These are phyloP conservation scores for Sibirionetta formosa DNA, from an alignment of 2,797 vertebrate genomes.

Conservation along the genomic window DNA sequence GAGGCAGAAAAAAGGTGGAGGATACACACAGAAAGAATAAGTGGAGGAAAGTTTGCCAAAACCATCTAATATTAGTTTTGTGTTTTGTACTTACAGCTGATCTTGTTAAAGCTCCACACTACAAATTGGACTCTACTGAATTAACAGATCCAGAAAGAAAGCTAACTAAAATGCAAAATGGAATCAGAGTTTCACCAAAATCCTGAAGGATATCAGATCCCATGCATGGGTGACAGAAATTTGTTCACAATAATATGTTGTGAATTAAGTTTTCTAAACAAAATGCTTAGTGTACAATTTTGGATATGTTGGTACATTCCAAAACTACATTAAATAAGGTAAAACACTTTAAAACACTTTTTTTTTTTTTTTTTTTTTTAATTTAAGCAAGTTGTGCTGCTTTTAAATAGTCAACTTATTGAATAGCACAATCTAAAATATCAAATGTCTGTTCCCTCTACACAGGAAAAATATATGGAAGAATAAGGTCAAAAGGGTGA, in stretches of 20 bases:
- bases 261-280: not conserved
- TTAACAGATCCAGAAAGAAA: not conserved
- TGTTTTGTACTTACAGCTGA: not conserved
- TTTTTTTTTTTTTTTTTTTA: not conserved
- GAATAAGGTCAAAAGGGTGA: not conserved
- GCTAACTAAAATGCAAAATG: not conserved
- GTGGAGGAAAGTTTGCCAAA: not conserved
- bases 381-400: not conserved
- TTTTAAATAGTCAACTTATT: not conserved
- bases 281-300: not conserved
- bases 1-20: not conserved
- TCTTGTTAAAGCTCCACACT: not conserved
- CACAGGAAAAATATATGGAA: not conserved
- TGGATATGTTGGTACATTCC: not conserved
- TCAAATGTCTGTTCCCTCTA: not conserved
- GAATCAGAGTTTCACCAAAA: conserved; percentile 11
- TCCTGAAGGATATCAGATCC: not conserved
- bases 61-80: not conserved
- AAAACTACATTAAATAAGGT: not conserved
- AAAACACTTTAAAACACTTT: not conserved
- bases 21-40: not conserved
- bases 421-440: not conserved
- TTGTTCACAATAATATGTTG: not conserved
- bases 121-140: not conserved
- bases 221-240: not conserved